Percentiles rank a stretch among this genome's conserved stretches.
Conservation (phyloP, 2,888 invertebrate genomes). For the Drosophila borborema region DNA sequence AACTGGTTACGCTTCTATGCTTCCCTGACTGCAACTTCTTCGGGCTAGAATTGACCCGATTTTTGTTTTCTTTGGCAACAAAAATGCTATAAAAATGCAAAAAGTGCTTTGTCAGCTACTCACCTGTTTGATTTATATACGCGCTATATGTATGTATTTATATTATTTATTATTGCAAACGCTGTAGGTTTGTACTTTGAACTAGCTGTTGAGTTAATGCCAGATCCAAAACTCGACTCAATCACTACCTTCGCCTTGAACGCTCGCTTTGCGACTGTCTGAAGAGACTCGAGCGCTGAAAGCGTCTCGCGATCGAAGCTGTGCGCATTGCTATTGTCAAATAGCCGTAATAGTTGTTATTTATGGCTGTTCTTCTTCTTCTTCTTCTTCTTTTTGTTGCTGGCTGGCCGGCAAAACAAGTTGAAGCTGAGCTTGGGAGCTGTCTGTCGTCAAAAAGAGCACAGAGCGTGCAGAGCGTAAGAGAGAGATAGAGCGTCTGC, state of each 20-base stretch:
- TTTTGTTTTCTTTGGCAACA: constrained; percentile 24
- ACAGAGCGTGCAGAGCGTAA: not conserved
- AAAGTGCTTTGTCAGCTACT: constrained; percentile 57
- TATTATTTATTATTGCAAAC: constrained; percentile 29
- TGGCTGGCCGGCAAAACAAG: constrained; percentile 60
- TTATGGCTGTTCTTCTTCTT: constrained; percentile 21
- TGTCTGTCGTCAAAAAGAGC: constrained; percentile 13
- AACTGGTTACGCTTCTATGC: constrained; percentile 70
- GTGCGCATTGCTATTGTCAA: constrained; percentile 53
- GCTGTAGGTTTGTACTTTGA: constrained; percentile 54
- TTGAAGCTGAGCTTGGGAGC: constrained; percentile 49
- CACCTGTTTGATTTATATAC: constrained; percentile 53
- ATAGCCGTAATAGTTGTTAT: constrained; percentile 49
- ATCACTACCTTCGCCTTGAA: constrained; percentile 84
- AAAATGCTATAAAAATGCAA: not conserved
- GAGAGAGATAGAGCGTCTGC: constrained; percentile 3
- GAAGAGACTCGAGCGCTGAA: constrained; percentile 41
- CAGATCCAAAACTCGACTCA: constrained; percentile 18
- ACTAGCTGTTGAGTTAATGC: constrained; percentile 36
- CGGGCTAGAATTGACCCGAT: constrained; percentile 64
- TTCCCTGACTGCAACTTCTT: constrained; percentile 42
- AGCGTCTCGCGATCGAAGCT: constrained; percentile 50
- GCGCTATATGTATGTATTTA: constrained; percentile 20
- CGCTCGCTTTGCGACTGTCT: constrained; percentile 60
- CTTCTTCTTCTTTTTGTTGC: constrained; percentile 17